phyloP scores from a whole-genome alignment of 2,113 vertebrate species.

The Phoenicopterus ruber region DNA sequence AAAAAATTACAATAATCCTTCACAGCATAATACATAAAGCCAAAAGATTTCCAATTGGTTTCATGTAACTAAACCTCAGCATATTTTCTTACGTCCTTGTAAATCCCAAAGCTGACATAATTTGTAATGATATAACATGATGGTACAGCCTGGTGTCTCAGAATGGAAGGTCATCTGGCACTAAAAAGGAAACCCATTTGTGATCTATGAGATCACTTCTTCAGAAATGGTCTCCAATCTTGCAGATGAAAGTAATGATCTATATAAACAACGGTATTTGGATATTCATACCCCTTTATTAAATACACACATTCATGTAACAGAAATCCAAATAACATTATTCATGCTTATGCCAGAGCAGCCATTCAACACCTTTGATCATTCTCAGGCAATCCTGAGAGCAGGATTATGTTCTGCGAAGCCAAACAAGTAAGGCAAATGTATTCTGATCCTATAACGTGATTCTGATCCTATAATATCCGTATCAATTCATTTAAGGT shows the following conservation, averaged over 20 bases:
- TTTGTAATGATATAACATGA: background rate
- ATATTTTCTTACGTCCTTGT: background rate
- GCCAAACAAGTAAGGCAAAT: background rate
- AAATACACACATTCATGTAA: background rate
- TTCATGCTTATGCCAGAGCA: background rate
- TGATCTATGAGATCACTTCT: background rate
- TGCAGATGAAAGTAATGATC: background rate
- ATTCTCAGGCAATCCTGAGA: background rate
- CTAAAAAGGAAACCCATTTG: background rate
- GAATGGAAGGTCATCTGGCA: background rate
- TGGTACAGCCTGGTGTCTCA: background rate
- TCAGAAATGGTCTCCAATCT: background rate
- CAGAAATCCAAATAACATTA: background rate
- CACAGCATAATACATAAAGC: background rate
- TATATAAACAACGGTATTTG: background rate
- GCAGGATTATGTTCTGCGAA: background rate
- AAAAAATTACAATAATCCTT: background rate
- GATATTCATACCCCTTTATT: background rate
- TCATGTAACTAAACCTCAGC: background rate
- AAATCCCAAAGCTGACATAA: background rate
- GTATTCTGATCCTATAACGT: background rate
- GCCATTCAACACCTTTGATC: background rate
- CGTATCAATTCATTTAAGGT: background rate
- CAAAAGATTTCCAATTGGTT: background rate
- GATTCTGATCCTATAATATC: background rate